Base-by-base conservation (phyloP, 2,797 vertebrate species). In the Artibeus lituratus region DNA sequence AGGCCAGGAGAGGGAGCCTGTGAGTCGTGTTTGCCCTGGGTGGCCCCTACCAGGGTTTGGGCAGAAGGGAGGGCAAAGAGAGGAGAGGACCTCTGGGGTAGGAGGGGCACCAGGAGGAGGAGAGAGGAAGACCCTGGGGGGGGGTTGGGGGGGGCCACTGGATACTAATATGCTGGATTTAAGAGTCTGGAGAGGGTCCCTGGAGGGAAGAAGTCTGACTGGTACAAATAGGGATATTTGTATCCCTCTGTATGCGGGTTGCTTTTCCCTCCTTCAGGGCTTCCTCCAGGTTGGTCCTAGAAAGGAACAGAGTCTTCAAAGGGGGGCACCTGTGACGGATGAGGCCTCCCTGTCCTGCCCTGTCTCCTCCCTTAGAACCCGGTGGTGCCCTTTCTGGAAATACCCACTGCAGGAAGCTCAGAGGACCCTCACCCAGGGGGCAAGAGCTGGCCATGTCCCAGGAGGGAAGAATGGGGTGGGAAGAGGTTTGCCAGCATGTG, bases 1-100 rank as follows among this genome's bases (percentile, higher is more conserved):
- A 0, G 55, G 73, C 86, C 95, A 0, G 90, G 29, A 96, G 97
- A 69, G 95, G 97, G 97, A 57, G 95, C 86, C 82, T 21, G 57
- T 51, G 94, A 94, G 81, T 96, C 59, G 32, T 0, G 1, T 29
- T 72, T 1, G 0, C 37, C 10, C 1, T 9, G 0, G 1, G 16
- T 32, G 47, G 26, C 74, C 62, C 35, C 35, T 0, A 0, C n/a
- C 35, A 7, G 29, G 15, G 19, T 65, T n/a, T 59, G 39, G 57
- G 51, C 47, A 37, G 69, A 87, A 26, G 10, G 11, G 29, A 65
- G 53, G 78, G 32, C 29, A 53, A 12, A 55, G 57, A 44, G 42
- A 15, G 62, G 53, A 77, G 70, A 18, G 47, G 67, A 8, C 3
- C 32, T 9, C 4, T 39, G 73, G 44, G 26, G n/a, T 7, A 62